Evolutionary conservation across 2,113 vertebrate genomes (phyloP), one percentile per base, ranked within the genome.

Genomic region (Macrotus californicus): DNA sequence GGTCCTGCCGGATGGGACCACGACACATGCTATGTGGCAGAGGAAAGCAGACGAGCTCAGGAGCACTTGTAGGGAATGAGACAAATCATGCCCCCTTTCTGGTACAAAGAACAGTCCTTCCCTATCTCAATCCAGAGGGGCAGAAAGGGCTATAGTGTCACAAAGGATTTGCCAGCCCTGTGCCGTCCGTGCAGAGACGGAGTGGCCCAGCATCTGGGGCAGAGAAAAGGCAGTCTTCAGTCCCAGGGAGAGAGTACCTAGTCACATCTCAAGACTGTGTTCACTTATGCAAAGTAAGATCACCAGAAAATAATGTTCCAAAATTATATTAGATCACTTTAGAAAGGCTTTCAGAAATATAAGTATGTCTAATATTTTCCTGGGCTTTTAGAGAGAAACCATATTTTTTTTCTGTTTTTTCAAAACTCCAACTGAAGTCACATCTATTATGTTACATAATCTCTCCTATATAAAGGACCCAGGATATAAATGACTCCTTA

Each of bases 21-120:
- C n/a, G n/a, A n/a, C n/a, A n/a, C n/a, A n/a, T n/a, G 7, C 29
- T 12, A 2, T 5, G 64, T 0, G 3, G 61, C n/a, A 10, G 39
- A 26, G 11, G 26, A 19, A 16, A 24, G 15, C 26, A 19, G 31
- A 12, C 2, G 5, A 43, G 59, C 11, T 46, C 16, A 7, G 29
- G 54, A 18, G 41, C 54, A 31, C 0, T 2, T 0, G 9, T 10
- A n/a, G 22, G 29, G n/a, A 59, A 21, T 0, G 0, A 46, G 52
- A 64, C 11, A 50, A 61, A 50, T 29, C 2, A 2, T 12, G 34
- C 5, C 21, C 3, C 26, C 59, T 76, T 85, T 75, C 46, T 56
- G 22, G 77, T 15, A 61, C 16, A 12, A 13, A 16, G n/a, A 7
- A 34, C 14, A 67, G 48, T n/a, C 61, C 46, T 24, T 73, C 34